Evolutionary conservation across 2,113 vertebrate species (phyloP), one percentile per base, ranked within the genome.

Genomic region (Elaphurus davidianus): DNA sequence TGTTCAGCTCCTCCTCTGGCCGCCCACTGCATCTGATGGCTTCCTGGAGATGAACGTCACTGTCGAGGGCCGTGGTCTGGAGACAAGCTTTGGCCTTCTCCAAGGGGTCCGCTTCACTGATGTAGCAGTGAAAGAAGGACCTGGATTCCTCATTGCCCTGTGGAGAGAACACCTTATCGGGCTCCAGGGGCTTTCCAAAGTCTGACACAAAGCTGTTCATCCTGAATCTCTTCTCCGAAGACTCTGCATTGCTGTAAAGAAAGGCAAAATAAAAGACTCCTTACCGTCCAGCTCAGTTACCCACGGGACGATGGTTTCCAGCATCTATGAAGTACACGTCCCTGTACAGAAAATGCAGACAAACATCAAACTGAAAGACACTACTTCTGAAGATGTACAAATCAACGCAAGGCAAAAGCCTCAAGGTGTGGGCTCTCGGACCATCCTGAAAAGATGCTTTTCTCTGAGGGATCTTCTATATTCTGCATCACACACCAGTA

Each of bases 121-220:
- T 99, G 84, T 99, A 99, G 98, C 99, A 99, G 92, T 99, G 99
- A 95, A 99, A 99, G 74, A 99, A 99, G 0, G 99, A 99, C 90
- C 98, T 99, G 10, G 99, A 99, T 93, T 99, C 99, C 12, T 99
- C 99, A 2, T 98, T 97, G 90, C 98, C 96, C 3, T 99, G 99
- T 3, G 88, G 99, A 85, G 99, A 99, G 98, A 99, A 99, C 90
- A 98, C 98, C 87, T 99, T 99, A 23, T 99, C 99, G 0, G 99
- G 98, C 0, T 99, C 99, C 91, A 95, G 54, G 6, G 99, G 98
- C 57, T 98, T 98, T 36, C 97, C 97, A 54, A 99, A 99, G 84
- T 99, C 99, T 11, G 99, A 98, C 89, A 99, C 98, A 96, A 99
- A 99, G 98, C 99, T 99, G 27, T 99, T 99, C 79, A 99, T 99